Evolutionary conservation across 2,113 vertebrate genomes (phyloP).

Genomic region (Erinaceus europaeus): DNA sequence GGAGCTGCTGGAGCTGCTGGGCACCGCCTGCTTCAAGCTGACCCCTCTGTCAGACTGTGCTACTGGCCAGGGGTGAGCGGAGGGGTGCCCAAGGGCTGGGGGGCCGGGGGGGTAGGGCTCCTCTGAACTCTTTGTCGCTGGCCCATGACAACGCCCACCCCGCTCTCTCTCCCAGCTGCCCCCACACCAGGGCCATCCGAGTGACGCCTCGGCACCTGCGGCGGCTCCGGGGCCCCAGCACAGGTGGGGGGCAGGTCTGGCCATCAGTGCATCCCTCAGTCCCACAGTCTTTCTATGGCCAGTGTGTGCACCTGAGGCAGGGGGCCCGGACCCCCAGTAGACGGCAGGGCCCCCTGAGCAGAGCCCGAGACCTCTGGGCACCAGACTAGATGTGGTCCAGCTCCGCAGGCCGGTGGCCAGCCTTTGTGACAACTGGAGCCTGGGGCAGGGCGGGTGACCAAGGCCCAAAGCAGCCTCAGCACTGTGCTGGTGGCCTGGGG

Average conservation of each 20-base stretch:
- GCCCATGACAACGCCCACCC: background rate
- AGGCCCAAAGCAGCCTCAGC: background rate
- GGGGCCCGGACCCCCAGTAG: background rate
- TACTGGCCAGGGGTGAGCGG: slow-evolving; percentile 44
- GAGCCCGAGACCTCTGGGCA: background rate
- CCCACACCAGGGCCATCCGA: slow-evolving; percentile 45
- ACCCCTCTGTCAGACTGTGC: slow-evolving; percentile 32
- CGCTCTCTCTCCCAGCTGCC: slow-evolving; percentile 70
- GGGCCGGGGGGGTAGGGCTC: background rate
- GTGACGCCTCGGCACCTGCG: slow-evolving; percentile 51
- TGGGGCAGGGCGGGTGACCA: no score
- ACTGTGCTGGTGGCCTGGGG: background rate
- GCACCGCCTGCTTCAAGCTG: slow-evolving; percentile 77
- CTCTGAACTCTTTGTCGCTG: background rate
- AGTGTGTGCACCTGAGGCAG: slow-evolving; percentile 50
- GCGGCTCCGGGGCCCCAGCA: background rate
- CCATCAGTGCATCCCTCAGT: background rate
- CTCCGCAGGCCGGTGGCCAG: background rate
- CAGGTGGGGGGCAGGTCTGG: background rate
- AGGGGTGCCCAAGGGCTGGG: background rate
- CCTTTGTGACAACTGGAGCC: no score
- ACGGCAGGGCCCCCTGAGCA: background rate
- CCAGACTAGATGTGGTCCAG: background rate
- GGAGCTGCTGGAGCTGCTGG: slow-evolving; percentile 73
- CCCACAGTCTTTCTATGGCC: slow-evolving; percentile 13